phyloP scores from a whole-genome alignment of 64 coral and sea anemone genomes.

The Orbicella faveolata region DNA sequence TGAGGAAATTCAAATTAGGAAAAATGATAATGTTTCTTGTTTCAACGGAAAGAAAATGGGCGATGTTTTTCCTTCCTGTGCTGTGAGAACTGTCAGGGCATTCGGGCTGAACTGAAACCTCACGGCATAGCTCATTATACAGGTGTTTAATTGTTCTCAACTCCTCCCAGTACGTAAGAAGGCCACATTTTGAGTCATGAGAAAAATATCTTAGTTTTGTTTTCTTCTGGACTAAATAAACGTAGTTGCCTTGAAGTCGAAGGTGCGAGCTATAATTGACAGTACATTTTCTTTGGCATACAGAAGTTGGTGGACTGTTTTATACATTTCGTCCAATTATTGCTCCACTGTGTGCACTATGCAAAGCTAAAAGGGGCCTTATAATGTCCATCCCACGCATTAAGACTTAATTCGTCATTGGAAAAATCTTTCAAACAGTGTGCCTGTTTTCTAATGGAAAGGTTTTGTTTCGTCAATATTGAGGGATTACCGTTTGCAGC shows the following conservation, averaged over 20 bases:
- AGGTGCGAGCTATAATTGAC: neutral
- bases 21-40: neutral
- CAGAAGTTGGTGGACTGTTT: neutral
- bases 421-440: neutral
- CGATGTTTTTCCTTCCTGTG: neutral
- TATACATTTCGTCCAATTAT: neutral
- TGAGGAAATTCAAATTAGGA: too few species aligned
- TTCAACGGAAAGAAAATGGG: neutral
- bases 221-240: neutral
- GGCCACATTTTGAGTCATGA: neutral
- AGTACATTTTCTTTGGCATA: neutral
- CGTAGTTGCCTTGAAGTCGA: neutral
- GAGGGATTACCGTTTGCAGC: neutral
- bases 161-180: neutral
- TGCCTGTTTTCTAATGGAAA: neutral
- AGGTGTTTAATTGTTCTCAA: neutral
- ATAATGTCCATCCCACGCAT: neutral
- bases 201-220: neutral
- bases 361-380: neutral
- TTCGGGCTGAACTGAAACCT: neutral
- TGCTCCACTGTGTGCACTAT: neutral
- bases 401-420: neutral
- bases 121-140: neutral
- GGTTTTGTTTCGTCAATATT: neutral
- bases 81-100: neutral